Conservation (phyloP, 1,140 invertebrate genomes). For the Psix sp. region DNA sequence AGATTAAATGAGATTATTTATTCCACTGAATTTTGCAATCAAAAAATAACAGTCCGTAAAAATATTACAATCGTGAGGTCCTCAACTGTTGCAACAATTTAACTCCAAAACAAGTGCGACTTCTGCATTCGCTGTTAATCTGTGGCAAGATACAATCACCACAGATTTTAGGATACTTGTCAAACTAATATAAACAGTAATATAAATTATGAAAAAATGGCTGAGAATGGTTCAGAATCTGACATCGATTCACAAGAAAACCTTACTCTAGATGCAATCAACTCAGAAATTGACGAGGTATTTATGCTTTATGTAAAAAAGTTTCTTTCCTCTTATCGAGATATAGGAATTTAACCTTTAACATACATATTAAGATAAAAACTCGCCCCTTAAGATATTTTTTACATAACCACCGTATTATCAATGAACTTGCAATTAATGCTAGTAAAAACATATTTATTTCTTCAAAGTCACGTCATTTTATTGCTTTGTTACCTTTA, state of each 20-base stretch:
- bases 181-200: conserved; percentile 57
- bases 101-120: conserved; percentile 34
- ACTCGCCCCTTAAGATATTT: neutral
- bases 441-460: no score
- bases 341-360: conserved; percentile 43
- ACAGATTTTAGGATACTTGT: conserved; percentile 41
- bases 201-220: conserved; percentile 70
- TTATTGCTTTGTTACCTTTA: no score
- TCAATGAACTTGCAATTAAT: no score
- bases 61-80: no score
- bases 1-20: no score
- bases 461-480: no score
- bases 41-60: no score
- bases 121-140: conserved; percentile 34
- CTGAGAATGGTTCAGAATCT: conserved; percentile 79
- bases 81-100: no score
- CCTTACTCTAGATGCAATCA: conserved; percentile 77
- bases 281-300: conserved; percentile 84
- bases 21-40: no score
- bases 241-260: conserved; percentile 83
- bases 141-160: conserved; percentile 40
- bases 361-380: conserved; percentile 12
- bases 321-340: conserved; percentile 24
- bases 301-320: conserved; percentile 6
- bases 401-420: no score